These are phyloP conservation scores for Hylomyscus alleni DNA, from an alignment of 2,797 vertebrate species.

Conservation along the genomic window DNA sequence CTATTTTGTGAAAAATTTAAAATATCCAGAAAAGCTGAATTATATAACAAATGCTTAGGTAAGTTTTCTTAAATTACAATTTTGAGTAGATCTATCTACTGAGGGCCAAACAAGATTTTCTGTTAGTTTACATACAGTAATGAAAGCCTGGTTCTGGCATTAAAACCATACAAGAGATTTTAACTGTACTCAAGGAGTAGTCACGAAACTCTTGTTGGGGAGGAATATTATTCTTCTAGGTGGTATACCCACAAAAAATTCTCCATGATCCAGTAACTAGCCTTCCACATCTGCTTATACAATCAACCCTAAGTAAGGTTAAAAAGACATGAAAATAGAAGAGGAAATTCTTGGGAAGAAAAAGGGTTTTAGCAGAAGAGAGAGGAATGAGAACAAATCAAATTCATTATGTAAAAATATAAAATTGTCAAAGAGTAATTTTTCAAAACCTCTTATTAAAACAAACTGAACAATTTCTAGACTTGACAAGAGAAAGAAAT, in stretches of 20 bases:
- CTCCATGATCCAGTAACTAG: background rate
- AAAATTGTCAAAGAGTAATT: background rate
- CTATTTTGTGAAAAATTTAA: slow-evolving; percentile 40
- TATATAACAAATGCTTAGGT: slow-evolving; percentile 11
- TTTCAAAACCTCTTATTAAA: background rate
- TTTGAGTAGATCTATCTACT: background rate
- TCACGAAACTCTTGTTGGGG: background rate
- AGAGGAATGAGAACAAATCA: background rate
- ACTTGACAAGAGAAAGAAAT: slow-evolving; percentile 40
- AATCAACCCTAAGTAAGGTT: background rate
- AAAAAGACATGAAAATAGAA: background rate
- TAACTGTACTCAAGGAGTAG: slow-evolving; percentile 25
- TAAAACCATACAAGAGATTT: slow-evolving; percentile 41
- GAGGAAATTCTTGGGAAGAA: background rate
- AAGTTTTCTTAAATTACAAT: slow-evolving; percentile 10
- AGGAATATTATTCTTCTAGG: background rate
- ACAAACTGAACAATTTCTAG: slow-evolving; percentile 43
- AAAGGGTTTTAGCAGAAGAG: background rate
- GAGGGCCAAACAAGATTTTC: slow-evolving; percentile 46
- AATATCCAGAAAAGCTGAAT: background rate
- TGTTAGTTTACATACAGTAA: background rate
- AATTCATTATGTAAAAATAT: background rate
- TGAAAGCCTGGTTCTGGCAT: background rate
- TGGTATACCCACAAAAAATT: background rate
- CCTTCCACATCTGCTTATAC: background rate